Base-by-base conservation (phyloP, 1,140 invertebrate genomes). In the Thaumetopoea pityocampa region DNA sequence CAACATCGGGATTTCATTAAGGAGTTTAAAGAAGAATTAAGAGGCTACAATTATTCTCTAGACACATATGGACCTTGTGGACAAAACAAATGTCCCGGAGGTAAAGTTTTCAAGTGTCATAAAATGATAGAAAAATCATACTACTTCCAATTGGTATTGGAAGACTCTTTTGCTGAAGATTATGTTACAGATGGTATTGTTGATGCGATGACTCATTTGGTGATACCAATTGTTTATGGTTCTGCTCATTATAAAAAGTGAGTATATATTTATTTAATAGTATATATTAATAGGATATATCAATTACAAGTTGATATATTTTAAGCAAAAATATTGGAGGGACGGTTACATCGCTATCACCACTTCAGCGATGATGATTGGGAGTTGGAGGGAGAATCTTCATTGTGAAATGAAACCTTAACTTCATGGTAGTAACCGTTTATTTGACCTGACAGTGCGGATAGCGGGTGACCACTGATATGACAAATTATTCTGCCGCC, bases 121-220 rank as follows among this genome's bases (percentile, higher is more conserved):
- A 65, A 66, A 28, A 40, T 71, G 37, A 47, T 78, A 9, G 73
- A 81, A 22, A 65, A 57, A 9, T 34, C 65, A 10, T 82, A 82
- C 59, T 73, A 52, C 43, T 82, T 82, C 30, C 57, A 68, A 45
- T 32, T 82, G 11, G 48, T 70, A 5, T 19, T 74, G 8, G 77
- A 81, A 59, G 67, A 81, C 24, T 43, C 60, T 0, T 59, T 85
- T n/a, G 71, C 79, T 50, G 68, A 76, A 37, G 89, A 90, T 63
- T 91, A 90, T 62, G 79, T 90, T n/a, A 90, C 89, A 1, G 90
- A 91, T 38, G 89, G 87, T 51, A 73, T 92, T 41, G 91, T 82
- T 51, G 64, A 55, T 40, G 67, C 82, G 2, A 59, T 89, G 44
- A 66, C 58, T 38, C 66, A 85, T 47, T 45, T 84, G 9, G 52